Conservation (phyloP, 1,140 invertebrate genomes). For the Delia radicum region DNA sequence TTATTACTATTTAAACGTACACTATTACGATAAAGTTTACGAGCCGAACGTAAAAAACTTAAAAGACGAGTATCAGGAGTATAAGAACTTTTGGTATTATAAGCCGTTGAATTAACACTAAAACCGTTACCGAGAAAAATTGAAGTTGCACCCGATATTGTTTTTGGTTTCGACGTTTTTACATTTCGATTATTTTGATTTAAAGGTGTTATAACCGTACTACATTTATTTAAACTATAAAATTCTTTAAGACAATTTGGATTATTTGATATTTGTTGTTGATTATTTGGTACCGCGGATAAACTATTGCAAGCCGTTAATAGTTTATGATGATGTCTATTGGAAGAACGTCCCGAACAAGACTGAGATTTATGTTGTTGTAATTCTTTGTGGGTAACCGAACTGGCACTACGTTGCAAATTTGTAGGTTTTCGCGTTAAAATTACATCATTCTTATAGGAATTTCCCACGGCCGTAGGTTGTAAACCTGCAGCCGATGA, state of each 20-base stretch:
- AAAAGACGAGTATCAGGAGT: slow-evolving; percentile 11
- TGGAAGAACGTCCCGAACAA: neutral
- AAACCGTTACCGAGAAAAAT: slow-evolving; percentile 7
- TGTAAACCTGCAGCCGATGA: slow-evolving; percentile 31
- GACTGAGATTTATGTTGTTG: neutral
- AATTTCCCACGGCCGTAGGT: neutral
- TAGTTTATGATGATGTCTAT: neutral
- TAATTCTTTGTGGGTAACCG: slow-evolving; percentile 7
- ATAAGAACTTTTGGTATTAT: neutral
- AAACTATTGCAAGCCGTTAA: neutral
- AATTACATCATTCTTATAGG: neutral
- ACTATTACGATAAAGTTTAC: slow-evolving; percentile 25
- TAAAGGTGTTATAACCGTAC: neutral
- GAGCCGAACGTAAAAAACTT: slow-evolving; percentile 26
- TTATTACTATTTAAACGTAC: neutral
- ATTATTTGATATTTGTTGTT: neutral
- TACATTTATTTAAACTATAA: neutral
- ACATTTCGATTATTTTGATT: too few relatives aligned
- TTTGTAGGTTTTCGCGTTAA: neutral
- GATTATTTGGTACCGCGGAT: neutral
- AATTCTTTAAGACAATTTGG: neutral
- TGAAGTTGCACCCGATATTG: neutral
- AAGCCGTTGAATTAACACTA: neutral
- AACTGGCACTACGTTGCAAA: slow-evolving; percentile 4
- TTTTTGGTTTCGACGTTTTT: neutral